Evolutionary conservation across 2,888 invertebrate genomes (phyloP), one percentile per base, ranked within the genome.

Genomic region (Eremobia ochroleuca): DNA sequence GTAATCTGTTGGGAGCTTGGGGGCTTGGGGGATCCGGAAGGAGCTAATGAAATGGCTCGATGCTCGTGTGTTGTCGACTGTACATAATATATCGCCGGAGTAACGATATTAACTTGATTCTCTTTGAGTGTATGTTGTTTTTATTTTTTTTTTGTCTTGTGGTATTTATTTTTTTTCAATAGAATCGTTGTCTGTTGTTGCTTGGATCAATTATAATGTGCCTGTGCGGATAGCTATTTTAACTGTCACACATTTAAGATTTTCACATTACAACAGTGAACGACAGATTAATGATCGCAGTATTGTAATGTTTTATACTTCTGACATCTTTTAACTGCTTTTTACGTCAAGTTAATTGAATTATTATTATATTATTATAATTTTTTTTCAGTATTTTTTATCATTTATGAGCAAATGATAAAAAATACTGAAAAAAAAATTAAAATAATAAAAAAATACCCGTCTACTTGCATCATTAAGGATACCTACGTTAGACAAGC

Each of bases 1-100:
- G 85, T 85, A 87, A 87, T 87, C 85, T 85, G 85, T 81, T 76
- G 67, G 77, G 76, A 21, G 59, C 74, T 43, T 43, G 40, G 73
- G 66, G 69, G 77, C 52, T 77, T 46, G 46, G 55, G 67, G 77
- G 74, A 78, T 68, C 74, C 85, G 82, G 83, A 82, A 79, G 79
- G 68, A 82, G 79, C 89, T 85, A 88, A 89, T 89, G 88, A 90
- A 90, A 90, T 88, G 88, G 87, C 85, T 81, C 78, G 83, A 77
- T 76, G 76, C 86, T 62, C 80, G 64, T 77, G 83, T 84, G 83
- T 86, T 81, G 79, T 85, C 79, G 70, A 85, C 76, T 86, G 86
- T 85, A 86, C 84, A 83, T 85, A 89, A 90, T 84, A 88, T 88
- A 90, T 89, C 46, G 85, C 79, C 69, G 65, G 66, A 28, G 75